Evolutionary conservation across 2,113 vertebrate genomes (phyloP).

Genomic region (Corvus moneduloides): DNA sequence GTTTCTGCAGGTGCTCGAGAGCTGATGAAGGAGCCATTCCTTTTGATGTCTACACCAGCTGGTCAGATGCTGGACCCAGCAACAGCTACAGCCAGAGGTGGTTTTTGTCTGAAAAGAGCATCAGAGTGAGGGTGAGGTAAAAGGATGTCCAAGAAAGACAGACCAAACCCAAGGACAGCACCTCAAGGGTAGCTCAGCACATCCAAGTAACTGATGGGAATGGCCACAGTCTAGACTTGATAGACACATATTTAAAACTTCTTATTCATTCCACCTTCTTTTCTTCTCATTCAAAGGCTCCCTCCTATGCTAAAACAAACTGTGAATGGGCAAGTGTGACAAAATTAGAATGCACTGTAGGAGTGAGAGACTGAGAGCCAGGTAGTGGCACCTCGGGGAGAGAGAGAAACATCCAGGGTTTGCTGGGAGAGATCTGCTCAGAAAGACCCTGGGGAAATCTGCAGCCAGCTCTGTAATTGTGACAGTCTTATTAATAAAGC

Average conservation of each 20-base stretch:
- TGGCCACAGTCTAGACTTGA: neutral
- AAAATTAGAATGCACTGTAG: neutral
- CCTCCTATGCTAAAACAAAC: neutral
- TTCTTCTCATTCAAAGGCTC: neutral
- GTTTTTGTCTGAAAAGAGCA: neutral
- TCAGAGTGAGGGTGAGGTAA: neutral
- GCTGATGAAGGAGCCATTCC: neutral
- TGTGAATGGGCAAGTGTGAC: neutral
- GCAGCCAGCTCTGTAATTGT: neutral
- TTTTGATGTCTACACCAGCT: neutral
- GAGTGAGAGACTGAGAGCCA: neutral
- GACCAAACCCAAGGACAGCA: neutral
- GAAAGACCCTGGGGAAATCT: neutral
- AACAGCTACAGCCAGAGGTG: neutral
- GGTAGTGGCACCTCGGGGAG: neutral
- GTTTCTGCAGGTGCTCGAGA: neutral
- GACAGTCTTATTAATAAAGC: conserved; percentile 22
- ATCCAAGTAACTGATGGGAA: neutral
- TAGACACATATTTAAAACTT: neutral
- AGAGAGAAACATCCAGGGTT: neutral
- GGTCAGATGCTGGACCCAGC: neutral
- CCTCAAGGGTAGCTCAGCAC: neutral
- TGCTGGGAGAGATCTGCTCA: neutral
- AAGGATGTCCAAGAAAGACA: neutral
- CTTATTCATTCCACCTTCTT: neutral